Base-by-base conservation (phyloP, 2,113 vertebrate species). In the Coryphaenoides rupestris region DNA sequence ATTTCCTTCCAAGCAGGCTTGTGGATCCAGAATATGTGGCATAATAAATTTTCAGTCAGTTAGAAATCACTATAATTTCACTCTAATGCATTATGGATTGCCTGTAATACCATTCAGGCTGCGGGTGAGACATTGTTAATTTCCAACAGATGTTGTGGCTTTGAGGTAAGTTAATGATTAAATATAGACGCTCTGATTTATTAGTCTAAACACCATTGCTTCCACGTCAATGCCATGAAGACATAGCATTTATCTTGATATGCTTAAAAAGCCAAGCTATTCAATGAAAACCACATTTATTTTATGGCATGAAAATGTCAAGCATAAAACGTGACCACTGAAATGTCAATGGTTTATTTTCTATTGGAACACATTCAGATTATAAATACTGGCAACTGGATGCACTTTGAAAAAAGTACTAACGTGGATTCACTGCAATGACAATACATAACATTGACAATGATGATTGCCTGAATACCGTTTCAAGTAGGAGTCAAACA, bases 41-140 rank as follows among this genome's bases (percentile, higher is more conserved):
- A 92, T 94, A 95, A 96, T 97, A 98, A 93, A 98, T 98, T 96
- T 92, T 83, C 80, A 89, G 95, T 98, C 97, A 98, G 95, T 98
- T 98, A 99, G 98, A 98, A 99, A 99, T 99, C 95, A 96, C 96
- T 98, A 95, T 95, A 92, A 99, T 99, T 98, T 97, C 93, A 93
- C 94, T 92, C 94, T 99, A 98, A 99, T 98, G 95, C 90, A 95
- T 98, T 99, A 99, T 99, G 95, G 97, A 98, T 99, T 95, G 93
- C 94, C 92, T 94, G 94, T 95, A 98, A 98, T 97, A 94, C 94
- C 93, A 95, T 93, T 94, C 92, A 91, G 94, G 93, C 94, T 63
- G 80, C 33, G 91, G 83, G 92, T 95, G 95, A 98, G 95, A 94
- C 91, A 92, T 95, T 97, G 97, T 95, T 98, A 98, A 99, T 98